Evolutionary conservation across 2,113 vertebrate genomes (phyloP), one percentile per base, ranked within the genome.

Genomic region (Corydoras maculifer): DNA sequence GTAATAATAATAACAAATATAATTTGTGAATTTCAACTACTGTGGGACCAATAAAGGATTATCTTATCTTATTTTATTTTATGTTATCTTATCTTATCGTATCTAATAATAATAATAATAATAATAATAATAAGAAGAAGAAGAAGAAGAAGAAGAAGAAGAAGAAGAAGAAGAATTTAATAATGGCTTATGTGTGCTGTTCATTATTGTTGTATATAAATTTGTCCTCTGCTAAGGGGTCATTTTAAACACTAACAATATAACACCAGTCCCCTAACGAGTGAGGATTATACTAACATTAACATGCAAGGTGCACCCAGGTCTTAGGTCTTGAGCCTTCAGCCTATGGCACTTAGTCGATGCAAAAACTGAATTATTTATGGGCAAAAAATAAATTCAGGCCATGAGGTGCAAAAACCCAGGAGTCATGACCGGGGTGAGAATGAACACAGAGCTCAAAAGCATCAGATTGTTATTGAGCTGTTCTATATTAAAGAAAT

Each of bases 331-430:
- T 57, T 75, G 79, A 81, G 84, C 83, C 82, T 88, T 88, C 87
- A 87, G 88, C 82, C 82, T 86, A 88, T 87, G 88, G 87, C 88
- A 88, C 86, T 86, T 88, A 89, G 85, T 89, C 87, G 79, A 89
- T 90, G 87, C 82, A 86, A 86, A 87, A 88, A 84, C 84, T 90
- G 88, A 90, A 89, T 90, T 85, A 90, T 90, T 87, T 90, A 89
- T 89, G 75, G 82, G 78, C 77, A 82, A 84, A 81, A 88, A 89
- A 87, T 81, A 86, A 86, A 89, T 88, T 89, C 85, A 77, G 80
- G 84, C 78, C 85, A 84, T 85, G 83, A 86, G 70, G 87, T 81
- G 85, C 80, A 78, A 79, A 77, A 65, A 60, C 60, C 68, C 62
- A 57, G 67, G 79, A 81, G 84, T 85, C 82, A 75, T 69, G 75